Evolutionary conservation across 2,113 vertebrate species (phyloP), one percentile per base, ranked within the genome.

Genomic region (Zeus faber): DNA sequence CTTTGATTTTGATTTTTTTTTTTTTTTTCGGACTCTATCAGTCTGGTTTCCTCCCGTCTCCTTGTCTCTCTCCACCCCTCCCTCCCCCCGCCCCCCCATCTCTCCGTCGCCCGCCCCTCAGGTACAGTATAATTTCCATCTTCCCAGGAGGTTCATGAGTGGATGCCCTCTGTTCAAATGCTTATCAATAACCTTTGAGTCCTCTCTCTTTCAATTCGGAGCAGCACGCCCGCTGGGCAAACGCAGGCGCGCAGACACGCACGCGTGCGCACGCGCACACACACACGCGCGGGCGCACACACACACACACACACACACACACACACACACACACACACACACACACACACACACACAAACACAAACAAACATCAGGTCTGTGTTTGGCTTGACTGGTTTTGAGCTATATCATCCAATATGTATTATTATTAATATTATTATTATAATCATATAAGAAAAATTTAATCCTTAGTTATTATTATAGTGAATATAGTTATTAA

Each of bases 161-260:
- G 77, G 79, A 82, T 65, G 77, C 74, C 81, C 84, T 87, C 83
- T 80, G 87, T 84, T 85, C 83, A 84, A 90, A 87, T 72, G 80
- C 84, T 88, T 87, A 88, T 88, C 87, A 88, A 87, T 88, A 88
- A 88, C 84, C 86, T 88, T 85, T 84, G 87, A 88, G 84, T 81
- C 79, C 81, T 81, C 52, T 62, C 70, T 65, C 76, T 84, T 81
- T 80, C 77, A 79, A 63, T 80, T 81, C 74, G 69, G 54, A 76
- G 71, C 60, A 3, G 64, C 72, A 77, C 57, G 80, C 75, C 77
- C 71, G 57, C 67, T 55, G 76, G 72, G 66, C 61, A 62, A 33
- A 20, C 60, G 64, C 62, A 60, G 68, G 71, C 65, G 77, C 52
- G 77, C 62, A 66, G 16, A 14, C 45, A 44, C 52, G 23, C 22